Conservation (phyloP, 2,113 vertebrate species). For the Narcine bancroftii region DNA sequence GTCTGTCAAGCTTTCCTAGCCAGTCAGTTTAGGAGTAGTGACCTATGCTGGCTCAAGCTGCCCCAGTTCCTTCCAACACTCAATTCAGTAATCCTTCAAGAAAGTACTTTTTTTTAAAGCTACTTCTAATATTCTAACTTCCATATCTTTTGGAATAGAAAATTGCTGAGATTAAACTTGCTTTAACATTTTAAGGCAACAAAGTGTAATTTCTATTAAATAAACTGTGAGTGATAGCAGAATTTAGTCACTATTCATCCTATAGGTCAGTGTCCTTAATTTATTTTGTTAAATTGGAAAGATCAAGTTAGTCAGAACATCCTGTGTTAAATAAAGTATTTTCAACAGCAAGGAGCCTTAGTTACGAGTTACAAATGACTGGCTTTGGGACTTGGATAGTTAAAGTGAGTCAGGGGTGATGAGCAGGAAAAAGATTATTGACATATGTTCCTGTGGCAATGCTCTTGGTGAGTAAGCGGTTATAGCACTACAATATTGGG, state of each 20-base stretch:
- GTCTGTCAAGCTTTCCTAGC: too few species aligned
- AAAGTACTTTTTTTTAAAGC: too few species aligned
- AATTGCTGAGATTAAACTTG: background rate
- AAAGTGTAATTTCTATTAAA: background rate
- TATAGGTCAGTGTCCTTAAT: background rate
- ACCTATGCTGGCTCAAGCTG: too few species aligned
- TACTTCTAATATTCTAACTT: too few species aligned
- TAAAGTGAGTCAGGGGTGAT: background rate
- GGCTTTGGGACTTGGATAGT: background rate
- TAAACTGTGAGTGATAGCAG: background rate
- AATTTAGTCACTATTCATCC: background rate
- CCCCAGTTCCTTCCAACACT: too few species aligned
- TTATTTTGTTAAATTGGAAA: background rate
- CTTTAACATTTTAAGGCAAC: background rate
- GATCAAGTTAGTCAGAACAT: background rate
- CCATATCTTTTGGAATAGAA: too few species aligned
- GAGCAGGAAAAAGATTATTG: background rate
- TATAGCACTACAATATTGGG: background rate
- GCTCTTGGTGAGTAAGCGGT: background rate
- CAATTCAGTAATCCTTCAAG: too few species aligned
- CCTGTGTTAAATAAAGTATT: background rate
- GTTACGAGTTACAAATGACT: background rate
- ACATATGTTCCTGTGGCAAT: background rate
- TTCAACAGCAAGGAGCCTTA: background rate
- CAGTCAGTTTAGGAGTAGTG: too few species aligned